A percentile compares a stretch with the other conserved stretches of the same genome.
Conservation (phyloP, 2,888 invertebrate species). For the Lysandra coridon region DNA sequence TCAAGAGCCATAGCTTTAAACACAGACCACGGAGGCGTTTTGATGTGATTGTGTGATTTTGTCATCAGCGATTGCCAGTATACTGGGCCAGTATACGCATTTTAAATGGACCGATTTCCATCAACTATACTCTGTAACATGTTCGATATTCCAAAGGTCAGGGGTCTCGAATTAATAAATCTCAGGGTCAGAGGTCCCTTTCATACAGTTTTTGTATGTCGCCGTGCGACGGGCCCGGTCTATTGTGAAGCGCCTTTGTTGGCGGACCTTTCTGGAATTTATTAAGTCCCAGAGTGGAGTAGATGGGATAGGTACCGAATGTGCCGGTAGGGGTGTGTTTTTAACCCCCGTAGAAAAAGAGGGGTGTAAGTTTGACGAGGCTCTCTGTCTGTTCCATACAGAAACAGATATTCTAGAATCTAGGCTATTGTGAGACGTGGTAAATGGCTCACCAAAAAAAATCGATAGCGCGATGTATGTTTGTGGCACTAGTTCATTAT, state of each 20-base stretch:
- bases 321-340: neutral
- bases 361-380: too few relatives aligned
- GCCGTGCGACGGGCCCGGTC: neutral
- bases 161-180: constrained; percentile 15
- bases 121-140: neutral
- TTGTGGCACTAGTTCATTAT: too few relatives aligned
- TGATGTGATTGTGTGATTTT: too few relatives aligned
- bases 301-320: neutral
- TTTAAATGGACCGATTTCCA: neutral
- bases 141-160: constrained; percentile 2
- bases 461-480: too few relatives aligned
- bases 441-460: too few relatives aligned
- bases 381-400: too few relatives aligned
- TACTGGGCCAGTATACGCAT: neutral
- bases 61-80: too few relatives aligned
- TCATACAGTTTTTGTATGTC: constrained; percentile 1
- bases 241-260: constrained; percentile 18
- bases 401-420: too few relatives aligned
- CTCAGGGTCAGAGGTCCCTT: constrained; percentile 17
- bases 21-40: too few relatives aligned
- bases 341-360: neutral
- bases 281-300: constrained; percentile 6
- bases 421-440: too few relatives aligned
- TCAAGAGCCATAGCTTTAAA: too few relatives aligned
- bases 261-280: neutral